Percentiles rank a stretch among this genome's conserved stretches.
phyloP scores from a whole-genome alignment of 2,797 vertebrate genomes.

The Cuculus canorus region DNA sequence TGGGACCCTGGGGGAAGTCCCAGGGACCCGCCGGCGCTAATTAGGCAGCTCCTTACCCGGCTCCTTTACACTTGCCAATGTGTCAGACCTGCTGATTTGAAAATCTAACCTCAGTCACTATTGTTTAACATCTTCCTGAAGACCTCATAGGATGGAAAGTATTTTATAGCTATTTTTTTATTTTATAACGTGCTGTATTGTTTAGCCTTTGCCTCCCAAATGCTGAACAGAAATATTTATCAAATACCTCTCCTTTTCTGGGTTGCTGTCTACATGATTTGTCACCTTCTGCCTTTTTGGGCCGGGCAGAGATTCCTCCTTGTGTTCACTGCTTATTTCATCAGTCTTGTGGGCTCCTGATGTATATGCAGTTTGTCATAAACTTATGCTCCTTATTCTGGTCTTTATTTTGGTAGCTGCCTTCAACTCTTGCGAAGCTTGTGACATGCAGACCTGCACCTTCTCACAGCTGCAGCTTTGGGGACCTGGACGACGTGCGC shows the following conservation, averaged over 20 bases:
- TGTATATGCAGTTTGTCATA: not conserved
- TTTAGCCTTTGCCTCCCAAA: constrained; percentile 35
- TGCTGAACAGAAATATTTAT: not conserved
- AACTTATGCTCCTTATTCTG: not conserved
- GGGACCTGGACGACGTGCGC: rapidly evolving
- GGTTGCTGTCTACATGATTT: not conserved
- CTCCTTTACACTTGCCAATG: not conserved
- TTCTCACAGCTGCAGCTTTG: not conserved
- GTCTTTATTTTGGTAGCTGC: not conserved
- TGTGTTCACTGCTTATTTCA: not conserved
- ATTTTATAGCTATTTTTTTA: not conserved
- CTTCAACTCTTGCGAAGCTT: not conserved
- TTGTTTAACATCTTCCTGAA: constrained; percentile 56
- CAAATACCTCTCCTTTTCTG: not conserved
- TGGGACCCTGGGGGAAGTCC: constrained; percentile 44
- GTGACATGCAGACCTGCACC: not conserved
- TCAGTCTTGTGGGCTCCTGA: not conserved
- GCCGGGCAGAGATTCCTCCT: not conserved
- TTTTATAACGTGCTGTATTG: not conserved
- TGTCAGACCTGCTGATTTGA: constrained; percentile 33
- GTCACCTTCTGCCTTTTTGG: not conserved
- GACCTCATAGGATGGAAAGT: not conserved
- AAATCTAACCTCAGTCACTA: not conserved
- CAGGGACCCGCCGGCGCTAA: constrained; percentile 14
- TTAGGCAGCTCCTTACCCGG: not conserved